Evolutionary conservation across 2,888 invertebrate genomes (phyloP).

Genomic region (Portevinia maculata): DNA sequence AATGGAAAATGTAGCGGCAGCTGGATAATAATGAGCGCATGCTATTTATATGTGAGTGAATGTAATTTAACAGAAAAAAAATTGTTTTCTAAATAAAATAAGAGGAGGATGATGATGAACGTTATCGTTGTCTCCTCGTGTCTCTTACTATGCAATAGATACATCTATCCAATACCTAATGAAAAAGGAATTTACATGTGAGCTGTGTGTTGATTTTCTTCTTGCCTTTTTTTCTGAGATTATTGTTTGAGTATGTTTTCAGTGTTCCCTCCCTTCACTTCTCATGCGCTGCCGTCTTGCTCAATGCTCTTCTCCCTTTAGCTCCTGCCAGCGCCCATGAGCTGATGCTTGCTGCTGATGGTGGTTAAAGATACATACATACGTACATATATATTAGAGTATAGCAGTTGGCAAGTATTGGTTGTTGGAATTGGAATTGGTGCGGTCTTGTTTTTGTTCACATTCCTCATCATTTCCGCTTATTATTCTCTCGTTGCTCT

Average conservation of each 20-base stretch:
- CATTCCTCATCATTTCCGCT: conserved; percentile 74
- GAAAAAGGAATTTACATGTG: conserved; percentile 69
- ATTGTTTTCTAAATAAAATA: background rate
- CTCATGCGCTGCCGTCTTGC: conserved; percentile 36
- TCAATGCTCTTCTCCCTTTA: conserved; percentile 50
- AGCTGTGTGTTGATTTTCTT: conserved; percentile 42
- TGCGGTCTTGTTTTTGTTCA: conserved; percentile 74
- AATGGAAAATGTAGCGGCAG: conserved; percentile 77
- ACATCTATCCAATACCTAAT: conserved; percentile 48
- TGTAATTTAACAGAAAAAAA: conserved; percentile 50
- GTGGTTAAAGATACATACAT: conserved; percentile 60
- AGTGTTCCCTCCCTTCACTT: conserved; percentile 40
- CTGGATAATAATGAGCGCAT: conserved; percentile 77
- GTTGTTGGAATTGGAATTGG: conserved; percentile 69
- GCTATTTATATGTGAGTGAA: conserved; percentile 77
- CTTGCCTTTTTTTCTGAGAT: conserved; percentile 59
- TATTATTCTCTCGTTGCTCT: conserved; percentile 72
- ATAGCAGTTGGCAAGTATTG: conserved; percentile 71
- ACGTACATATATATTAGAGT: conserved; percentile 39
- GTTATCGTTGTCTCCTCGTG: background rate
- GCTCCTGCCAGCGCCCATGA: conserved; percentile 28
- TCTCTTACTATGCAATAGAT: conserved; percentile 28
- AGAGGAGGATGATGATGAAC: conserved; percentile 12
- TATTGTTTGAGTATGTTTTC: conserved; percentile 67
- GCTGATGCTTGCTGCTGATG: conserved; percentile 37